These are phyloP conservation scores for Formica aserva DNA, from an alignment of 2,888 invertebrate genomes.

Conservation along the genomic window DNA sequence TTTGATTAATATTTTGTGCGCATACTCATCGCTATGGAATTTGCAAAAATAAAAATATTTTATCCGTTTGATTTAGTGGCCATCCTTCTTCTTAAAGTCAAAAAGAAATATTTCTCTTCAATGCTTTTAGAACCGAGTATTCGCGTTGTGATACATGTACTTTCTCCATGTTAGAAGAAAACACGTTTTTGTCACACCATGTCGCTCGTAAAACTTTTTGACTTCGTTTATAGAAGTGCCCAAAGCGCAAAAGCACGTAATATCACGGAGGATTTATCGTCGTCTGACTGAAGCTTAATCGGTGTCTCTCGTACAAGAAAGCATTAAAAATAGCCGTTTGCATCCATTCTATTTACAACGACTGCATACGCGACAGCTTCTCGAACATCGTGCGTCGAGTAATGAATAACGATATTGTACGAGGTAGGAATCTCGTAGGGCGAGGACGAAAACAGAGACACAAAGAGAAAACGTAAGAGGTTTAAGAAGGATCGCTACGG, in stretches of 20 bases:
- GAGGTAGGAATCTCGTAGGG: not conserved
- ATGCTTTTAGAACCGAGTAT: constrained; percentile 3
- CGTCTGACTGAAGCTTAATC: constrained; percentile 50
- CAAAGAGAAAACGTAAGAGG: constrained; percentile 55
- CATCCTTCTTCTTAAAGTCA: not conserved
- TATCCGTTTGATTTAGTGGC: not conserved
- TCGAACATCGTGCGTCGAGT: constrained; percentile 38
- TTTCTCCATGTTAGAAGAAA: constrained; percentile 14
- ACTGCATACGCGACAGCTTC: constrained; percentile 22
- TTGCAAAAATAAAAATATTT: not conserved
- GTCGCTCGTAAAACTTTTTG: constrained; percentile 26
- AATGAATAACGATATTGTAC: constrained; percentile 64
- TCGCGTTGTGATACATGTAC: constrained; percentile 14
- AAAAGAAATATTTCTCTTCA: not conserved
- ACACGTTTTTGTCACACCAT: constrained; percentile 8
- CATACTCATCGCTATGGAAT: not conserved
- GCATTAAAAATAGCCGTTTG: constrained; percentile 31
- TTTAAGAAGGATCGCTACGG: constrained; percentile 63
- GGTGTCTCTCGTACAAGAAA: constrained; percentile 42
- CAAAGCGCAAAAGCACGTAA: constrained; percentile 9
- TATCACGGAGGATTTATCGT: constrained; percentile 49
- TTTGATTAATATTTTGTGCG: not conserved
- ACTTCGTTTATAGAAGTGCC: constrained; percentile 42
- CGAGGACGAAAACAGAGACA: not conserved
- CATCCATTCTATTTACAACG: constrained; percentile 54